These are phyloP conservation scores for Antheraea yamamai DNA, from an alignment of 2,888 invertebrate genomes.

Conservation along the genomic window DNA sequence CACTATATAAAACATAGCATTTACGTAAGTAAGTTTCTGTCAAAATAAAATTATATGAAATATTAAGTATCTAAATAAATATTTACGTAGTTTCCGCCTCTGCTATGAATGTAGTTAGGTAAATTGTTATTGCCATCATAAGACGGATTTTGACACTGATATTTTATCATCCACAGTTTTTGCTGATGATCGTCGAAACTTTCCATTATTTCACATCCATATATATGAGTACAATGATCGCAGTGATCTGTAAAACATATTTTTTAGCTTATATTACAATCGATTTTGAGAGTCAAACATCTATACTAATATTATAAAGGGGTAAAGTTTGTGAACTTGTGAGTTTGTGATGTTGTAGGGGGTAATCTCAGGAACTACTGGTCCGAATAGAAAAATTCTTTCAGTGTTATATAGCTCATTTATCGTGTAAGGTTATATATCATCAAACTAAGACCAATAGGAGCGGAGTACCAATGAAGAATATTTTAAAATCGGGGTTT, in stretches of 20 bases:
- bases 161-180: conserved; percentile 46
- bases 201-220: conserved; percentile 50
- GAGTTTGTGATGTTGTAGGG: too few relatives aligned
- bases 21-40: too few relatives aligned
- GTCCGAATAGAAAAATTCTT: too few relatives aligned
- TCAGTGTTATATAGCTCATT: too few relatives aligned
- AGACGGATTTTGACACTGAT: conserved; percentile 43
- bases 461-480: too few relatives aligned
- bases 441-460: too few relatives aligned
- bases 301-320: too few relatives aligned
- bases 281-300: not conserved
- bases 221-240: conserved; percentile 49
- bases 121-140: not conserved
- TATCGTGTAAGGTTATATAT: too few relatives aligned
- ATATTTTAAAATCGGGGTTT: too few relatives aligned
- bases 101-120: conserved; percentile 35
- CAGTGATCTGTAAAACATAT: conserved; percentile 50
- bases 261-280: not conserved
- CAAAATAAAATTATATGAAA: not conserved
- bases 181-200: conserved; percentile 52
- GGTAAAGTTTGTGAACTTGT: too few relatives aligned
- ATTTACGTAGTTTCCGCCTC: conserved; percentile 58
- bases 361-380: too few relatives aligned
- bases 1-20: too few relatives aligned
- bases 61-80: conserved; percentile 14